Evolutionary conservation across 2,113 vertebrate genomes (phyloP).

Genomic region (Actenoides hombroni): DNA sequence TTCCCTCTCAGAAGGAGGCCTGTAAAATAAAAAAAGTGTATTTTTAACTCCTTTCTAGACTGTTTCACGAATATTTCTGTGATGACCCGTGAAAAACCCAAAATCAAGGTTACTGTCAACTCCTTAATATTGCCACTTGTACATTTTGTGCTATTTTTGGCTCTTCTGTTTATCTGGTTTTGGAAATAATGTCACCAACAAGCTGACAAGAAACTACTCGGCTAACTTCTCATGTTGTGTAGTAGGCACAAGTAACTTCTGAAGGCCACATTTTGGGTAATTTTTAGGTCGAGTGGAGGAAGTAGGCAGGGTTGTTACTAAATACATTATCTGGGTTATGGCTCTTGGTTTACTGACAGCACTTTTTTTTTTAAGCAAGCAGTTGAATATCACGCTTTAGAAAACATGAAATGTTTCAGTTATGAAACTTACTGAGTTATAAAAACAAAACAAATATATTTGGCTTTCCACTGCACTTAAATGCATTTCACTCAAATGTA

Average conservation of each 20-base stretch:
- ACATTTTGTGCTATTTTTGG: not conserved
- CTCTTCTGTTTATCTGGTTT: not conserved
- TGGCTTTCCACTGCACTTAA: not conserved
- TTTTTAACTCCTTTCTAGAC: not conserved
- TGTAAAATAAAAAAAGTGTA: not conserved
- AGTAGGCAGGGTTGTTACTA: conserved; percentile 39
- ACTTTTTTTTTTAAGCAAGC: not conserved
- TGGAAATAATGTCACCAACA: not conserved
- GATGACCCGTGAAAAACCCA: not conserved
- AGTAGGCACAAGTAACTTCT: not conserved
- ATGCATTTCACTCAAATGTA: too few relatives aligned
- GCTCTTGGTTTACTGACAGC: not conserved
- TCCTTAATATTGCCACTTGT: not conserved
- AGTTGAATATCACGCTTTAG: not conserved
- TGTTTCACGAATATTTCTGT: not conserved
- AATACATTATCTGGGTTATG: conserved; percentile 40
- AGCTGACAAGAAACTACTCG: not conserved
- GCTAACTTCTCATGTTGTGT: not conserved
- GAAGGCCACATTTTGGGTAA: not conserved
- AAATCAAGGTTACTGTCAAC: not conserved
- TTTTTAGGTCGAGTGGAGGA: conserved; percentile 12
- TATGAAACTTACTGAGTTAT: not conserved
- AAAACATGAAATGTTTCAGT: not conserved
- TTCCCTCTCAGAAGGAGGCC: not conserved
- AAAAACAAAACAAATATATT: not conserved